phyloP scores from a whole-genome alignment of 2,113 vertebrate genomes.

The Bos taurus region DNA sequence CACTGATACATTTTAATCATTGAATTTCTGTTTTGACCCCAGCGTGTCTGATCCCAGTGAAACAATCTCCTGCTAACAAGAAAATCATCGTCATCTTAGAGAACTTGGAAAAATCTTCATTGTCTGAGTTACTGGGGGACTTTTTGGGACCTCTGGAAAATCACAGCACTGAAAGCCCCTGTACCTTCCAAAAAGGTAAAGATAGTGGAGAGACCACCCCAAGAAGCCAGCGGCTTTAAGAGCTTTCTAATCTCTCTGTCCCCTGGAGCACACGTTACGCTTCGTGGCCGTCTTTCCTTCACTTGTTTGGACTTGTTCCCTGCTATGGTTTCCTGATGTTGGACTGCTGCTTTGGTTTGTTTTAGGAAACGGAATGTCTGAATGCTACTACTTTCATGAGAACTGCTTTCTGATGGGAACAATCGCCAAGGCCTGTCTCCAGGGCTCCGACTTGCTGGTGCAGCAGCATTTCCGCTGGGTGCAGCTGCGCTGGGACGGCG shows the following conservation, averaged over 20 bases:
- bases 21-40: constrained; percentile 45
- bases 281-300: not conserved
- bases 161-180: constrained; percentile 81
- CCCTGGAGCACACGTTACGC: not conserved
- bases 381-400: constrained; percentile 88
- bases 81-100: constrained; percentile 90
- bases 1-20: not conserved
- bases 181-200: constrained; percentile 86
- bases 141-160: constrained; percentile 92
- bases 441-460: constrained; percentile 90
- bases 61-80: constrained; percentile 76
- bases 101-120: constrained; percentile 91
- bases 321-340: not conserved
- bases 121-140: constrained; percentile 90
- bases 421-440: constrained; percentile 89
- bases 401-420: constrained; percentile 92
- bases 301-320: not conserved
- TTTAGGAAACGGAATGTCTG: constrained; percentile 82
- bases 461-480: constrained; percentile 98
- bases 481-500: constrained; percentile 93
- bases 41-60: constrained; percentile 91
- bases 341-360: constrained; percentile 35
- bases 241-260: not conserved
- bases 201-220: no score
- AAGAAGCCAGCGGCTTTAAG: not conserved